Conservation (phyloP, 2,888 invertebrate species). For the Lithophane ornitopus region DNA sequence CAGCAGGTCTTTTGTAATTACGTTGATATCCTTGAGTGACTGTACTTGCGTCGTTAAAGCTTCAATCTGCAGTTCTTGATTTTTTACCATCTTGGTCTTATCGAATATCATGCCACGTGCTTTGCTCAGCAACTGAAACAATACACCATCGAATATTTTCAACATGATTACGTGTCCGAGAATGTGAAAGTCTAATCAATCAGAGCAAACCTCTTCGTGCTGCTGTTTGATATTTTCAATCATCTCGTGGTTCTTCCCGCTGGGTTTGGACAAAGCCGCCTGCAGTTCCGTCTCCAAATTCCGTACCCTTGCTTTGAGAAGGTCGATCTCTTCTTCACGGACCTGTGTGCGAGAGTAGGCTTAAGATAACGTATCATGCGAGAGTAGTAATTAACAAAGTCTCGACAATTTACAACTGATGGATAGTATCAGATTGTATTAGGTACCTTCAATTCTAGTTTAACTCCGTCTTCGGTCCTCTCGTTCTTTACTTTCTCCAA, state of each 20-base stretch:
- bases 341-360: constrained; percentile 73
- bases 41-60: constrained; percentile 93
- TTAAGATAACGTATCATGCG: not conserved
- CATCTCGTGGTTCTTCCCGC: constrained; percentile 88
- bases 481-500: constrained; percentile 82
- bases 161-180: not conserved
- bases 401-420: not conserved
- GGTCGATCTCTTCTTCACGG: constrained; percentile 89
- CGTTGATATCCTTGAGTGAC: constrained; percentile 95
- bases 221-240: constrained; percentile 88
- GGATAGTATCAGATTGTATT: not conserved
- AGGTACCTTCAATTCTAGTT: constrained; percentile 83
- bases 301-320: constrained; percentile 86
- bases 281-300: constrained; percentile 87
- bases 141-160: constrained; percentile 27
- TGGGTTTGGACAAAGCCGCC: constrained; percentile 86
- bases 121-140: constrained; percentile 91
- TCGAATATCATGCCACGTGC: constrained; percentile 94
- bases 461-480: constrained; percentile 80
- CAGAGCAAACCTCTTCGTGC: constrained; percentile 84
- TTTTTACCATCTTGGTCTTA: constrained; percentile 94
- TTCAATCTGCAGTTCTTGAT: constrained; percentile 94
- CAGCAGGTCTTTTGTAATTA: constrained; percentile 94
- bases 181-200: not conserved
- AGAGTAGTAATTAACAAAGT: not conserved